Base-by-base conservation (phyloP, 2,888 invertebrate species). In the Eupsilia transversa region DNA sequence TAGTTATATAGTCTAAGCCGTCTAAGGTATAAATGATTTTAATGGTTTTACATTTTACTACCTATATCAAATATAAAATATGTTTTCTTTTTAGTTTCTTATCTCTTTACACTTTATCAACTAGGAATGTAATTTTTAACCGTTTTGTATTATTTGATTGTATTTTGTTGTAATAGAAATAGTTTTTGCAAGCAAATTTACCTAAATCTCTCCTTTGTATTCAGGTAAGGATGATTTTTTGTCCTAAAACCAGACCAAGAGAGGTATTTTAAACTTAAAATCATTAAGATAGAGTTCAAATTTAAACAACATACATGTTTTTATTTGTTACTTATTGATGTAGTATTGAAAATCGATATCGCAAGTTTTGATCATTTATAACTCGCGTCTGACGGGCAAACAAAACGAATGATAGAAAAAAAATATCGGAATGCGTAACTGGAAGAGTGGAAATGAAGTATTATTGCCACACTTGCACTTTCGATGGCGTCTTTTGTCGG, bases 391-490 rank as follows among this genome's bases (percentile, higher is more conserved):
- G 96, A 94, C 94, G 92, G 93, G 92, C 94, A 93, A 94, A 96
- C 95, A 96, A 96, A 93, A 92, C 89, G 87, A 80, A 81, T 86
- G 86, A 84, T 87, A 91, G 90, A 95, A 95, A 95, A 95, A 94
- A 95, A 94, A 89, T 89, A 85, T 87, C 87, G 94, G 95, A 95
- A 95, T 94, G 92, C 89, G 91, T 91, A 86, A 90, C 91, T 91
- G 90, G 92, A 91, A 92, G 91, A 94, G 93, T 92, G 93, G 94
- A 94, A 94, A 94, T 94, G 92, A 94, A 94, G 95, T 94, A 95
- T 95, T 95, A 94, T 95, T 93, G 95, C 92, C 94, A 96, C 96
- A 96, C 96, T 96, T 96, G 96, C 96, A 95, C 96, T 96, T 96
- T 96, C 95, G 89, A 92, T 92, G 90, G 91, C 87, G 90, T 89